These are phyloP conservation scores for Polypedilum pembai DNA, from an alignment of 1,140 invertebrate species.

Conservation along the genomic window DNA sequence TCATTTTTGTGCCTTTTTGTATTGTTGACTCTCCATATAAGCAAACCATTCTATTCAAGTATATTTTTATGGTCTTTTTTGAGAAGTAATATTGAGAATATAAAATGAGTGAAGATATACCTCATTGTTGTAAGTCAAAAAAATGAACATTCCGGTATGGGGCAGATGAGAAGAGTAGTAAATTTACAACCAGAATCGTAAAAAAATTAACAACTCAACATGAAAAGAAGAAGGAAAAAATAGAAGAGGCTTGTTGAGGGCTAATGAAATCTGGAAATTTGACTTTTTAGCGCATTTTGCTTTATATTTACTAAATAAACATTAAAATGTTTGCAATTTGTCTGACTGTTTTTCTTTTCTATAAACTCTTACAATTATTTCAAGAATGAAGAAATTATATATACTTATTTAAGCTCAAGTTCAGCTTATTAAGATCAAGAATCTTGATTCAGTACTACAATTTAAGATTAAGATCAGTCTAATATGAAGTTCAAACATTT, in stretches of 20 bases:
- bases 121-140: background rate
- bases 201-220: conserved; percentile 21
- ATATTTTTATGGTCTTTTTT: conserved; percentile 14
- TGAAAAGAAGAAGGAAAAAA: background rate
- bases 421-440: too few relatives aligned
- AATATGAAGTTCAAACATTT: too few relatives aligned
- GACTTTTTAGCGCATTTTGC: too few relatives aligned
- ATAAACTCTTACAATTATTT: too few relatives aligned
- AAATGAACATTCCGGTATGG: background rate
- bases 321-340: too few relatives aligned
- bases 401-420: too few relatives aligned
- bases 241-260: conserved; percentile 1
- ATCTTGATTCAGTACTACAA: too few relatives aligned
- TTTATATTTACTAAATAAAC: too few relatives aligned
- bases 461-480: too few relatives aligned
- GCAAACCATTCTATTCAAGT: background rate
- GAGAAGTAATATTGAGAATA: background rate
- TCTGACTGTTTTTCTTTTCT: too few relatives aligned
- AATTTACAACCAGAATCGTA: conserved; percentile 24
- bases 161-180: background rate
- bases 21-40: background rate
- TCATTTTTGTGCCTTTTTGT: background rate
- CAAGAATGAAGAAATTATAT: too few relatives aligned
- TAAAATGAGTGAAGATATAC: too few relatives aligned
- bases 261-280: background rate